These are phyloP conservation scores for Olivierus martensii DNA, from an alignment of 1,140 invertebrate genomes.

Conservation along the genomic window DNA sequence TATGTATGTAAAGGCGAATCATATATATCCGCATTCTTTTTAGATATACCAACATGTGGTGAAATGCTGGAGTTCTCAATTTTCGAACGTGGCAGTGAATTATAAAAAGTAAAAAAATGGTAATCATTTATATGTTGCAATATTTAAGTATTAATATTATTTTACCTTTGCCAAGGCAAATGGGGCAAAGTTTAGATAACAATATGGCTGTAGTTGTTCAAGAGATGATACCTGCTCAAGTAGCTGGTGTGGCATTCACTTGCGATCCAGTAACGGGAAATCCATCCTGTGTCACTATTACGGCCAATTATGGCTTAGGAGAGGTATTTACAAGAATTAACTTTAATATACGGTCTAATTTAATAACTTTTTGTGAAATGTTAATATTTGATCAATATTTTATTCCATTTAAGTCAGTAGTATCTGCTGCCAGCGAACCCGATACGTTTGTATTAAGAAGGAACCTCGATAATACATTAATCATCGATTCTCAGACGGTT, in stretches of 20 bases:
- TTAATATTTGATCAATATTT: too few relatives aligned
- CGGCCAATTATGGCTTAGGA: slow-evolving; percentile 63
- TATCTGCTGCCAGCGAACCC: slow-evolving; percentile 54
- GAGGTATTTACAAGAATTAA: slow-evolving; percentile 43
- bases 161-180: slow-evolving; percentile 36
- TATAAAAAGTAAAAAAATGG: slow-evolving; percentile 42
- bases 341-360: slow-evolving; percentile 7
- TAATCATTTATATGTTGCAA: too few relatives aligned
- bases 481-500: too few relatives aligned
- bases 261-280: slow-evolving; percentile 52
- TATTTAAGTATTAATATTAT: too few relatives aligned
- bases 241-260: slow-evolving; percentile 65
- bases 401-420: slow-evolving; percentile 44
- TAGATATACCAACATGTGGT: slow-evolving; percentile 42
- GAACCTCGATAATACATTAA: too few relatives aligned
- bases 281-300: slow-evolving; percentile 47
- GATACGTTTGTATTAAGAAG: slow-evolving; percentile 41
- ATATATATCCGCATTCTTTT: too few relatives aligned
- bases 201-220: slow-evolving; percentile 68
- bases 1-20: too few relatives aligned
- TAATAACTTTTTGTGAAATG: too few relatives aligned
- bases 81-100: slow-evolving; percentile 51
- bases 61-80: slow-evolving; percentile 64
- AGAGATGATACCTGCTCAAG: slow-evolving; percentile 49
- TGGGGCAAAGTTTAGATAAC: slow-evolving; percentile 45